phyloP scores from a whole-genome alignment of 2,113 vertebrate genomes.

The Pyrgilauda ruficollis region DNA sequence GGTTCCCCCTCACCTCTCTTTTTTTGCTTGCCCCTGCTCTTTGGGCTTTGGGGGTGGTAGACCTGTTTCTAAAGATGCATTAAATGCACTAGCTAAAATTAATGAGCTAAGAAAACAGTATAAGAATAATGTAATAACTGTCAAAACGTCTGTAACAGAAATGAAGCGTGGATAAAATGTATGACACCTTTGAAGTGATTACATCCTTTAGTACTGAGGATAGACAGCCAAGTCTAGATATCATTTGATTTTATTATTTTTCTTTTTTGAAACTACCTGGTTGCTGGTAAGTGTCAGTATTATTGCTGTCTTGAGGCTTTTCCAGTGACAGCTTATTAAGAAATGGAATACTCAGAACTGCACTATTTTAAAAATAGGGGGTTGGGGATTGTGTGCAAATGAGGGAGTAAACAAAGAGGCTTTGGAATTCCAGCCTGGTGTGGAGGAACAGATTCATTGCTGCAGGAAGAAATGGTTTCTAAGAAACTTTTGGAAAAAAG shows the following conservation, averaged over 20 bases:
- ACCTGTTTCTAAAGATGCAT: not conserved
- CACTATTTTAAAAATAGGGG: not conserved
- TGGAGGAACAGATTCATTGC: not conserved
- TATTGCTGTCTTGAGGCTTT: not conserved
- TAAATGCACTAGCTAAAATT: not conserved
- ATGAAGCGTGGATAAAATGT: not conserved
- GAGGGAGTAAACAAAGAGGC: slow-evolving; percentile 10
- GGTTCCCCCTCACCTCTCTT: not conserved
- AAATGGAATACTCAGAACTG: not conserved
- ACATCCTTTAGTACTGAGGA: not conserved
- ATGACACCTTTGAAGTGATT: not conserved
- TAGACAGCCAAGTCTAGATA: not conserved
- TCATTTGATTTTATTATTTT: not conserved
- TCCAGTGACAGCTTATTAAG: not conserved
- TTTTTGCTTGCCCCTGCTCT: not conserved
- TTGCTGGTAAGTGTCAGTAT: not conserved
- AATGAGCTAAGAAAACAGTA: not conserved
- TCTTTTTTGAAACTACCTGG: not conserved
- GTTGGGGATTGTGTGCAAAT: not conserved
- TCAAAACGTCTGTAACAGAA: not conserved
- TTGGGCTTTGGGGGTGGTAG: not conserved
- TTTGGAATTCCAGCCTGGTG: not conserved
- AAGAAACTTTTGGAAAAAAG: not conserved
- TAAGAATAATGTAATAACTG: not conserved
- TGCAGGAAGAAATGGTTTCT: slow-evolving; percentile 7